Evolutionary conservation across 1,140 invertebrate species (phyloP).

Genomic region (Diorhabda sublineata): DNA sequence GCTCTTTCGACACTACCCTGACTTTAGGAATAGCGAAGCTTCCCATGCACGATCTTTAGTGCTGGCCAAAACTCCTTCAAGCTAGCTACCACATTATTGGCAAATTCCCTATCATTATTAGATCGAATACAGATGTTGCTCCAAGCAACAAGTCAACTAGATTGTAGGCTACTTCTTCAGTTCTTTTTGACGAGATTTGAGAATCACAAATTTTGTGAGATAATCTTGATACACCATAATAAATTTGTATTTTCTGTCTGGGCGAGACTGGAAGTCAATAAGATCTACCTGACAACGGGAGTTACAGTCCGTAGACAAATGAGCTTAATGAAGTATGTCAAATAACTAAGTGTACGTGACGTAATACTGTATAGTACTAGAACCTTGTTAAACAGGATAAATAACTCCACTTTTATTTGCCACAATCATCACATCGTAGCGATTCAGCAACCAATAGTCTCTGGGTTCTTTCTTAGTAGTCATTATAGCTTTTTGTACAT

Average conservation of each 20-base stretch:
- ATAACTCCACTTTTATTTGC: background rate
- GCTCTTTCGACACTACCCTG: no score
- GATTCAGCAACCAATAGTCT: background rate
- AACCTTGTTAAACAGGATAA: background rate
- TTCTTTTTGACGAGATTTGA: background rate
- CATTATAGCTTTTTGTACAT: background rate
- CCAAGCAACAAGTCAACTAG: no score
- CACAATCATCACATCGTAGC: background rate
- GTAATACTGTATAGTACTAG: background rate
- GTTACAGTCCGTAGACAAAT: slow-evolving; percentile 40
- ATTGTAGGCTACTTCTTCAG: no score
- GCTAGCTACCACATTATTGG: no score
- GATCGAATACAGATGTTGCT: no score
- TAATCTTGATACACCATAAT: slow-evolving; percentile 51
- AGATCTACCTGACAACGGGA: slow-evolving; percentile 49
- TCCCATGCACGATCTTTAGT: no score
- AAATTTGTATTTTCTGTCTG: slow-evolving; percentile 47
- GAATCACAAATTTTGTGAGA: slow-evolving; percentile 44
- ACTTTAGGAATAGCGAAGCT: no score
- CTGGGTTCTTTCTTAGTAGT: no score
- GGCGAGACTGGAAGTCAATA: slow-evolving; percentile 48
- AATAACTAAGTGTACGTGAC: slow-evolving; percentile 10
- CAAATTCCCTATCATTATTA: no score
- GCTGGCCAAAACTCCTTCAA: no score
- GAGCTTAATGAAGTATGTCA: slow-evolving; percentile 24